Conservation (phyloP, 2,797 vertebrate genomes). For the Gastrophryne carolinensis region DNA sequence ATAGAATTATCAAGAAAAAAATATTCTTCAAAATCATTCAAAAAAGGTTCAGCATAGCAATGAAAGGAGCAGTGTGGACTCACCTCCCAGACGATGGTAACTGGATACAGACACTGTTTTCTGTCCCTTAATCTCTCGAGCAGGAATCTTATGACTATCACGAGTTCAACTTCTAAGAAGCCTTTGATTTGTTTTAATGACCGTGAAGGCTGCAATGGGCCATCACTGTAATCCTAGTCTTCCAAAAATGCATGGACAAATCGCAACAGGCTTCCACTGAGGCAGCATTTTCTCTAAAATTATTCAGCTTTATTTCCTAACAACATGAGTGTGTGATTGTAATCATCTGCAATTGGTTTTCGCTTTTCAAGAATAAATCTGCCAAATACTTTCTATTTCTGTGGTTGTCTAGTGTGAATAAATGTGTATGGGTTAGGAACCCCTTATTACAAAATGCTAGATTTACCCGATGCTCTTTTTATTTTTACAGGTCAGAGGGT, state of each 20-base stretch:
- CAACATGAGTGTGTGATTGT: no score
- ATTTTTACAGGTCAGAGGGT: no score
- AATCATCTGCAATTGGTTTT: no score
- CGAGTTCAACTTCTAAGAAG: conserved; percentile 28
- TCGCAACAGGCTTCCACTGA: no score
- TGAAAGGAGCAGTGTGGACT: not conserved
- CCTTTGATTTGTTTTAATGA: conserved; percentile 39
- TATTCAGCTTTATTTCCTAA: no score
- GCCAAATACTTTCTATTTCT: no score
- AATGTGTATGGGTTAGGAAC: no score
- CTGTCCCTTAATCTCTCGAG: conserved; percentile 29
- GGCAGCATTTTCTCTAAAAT: no score
- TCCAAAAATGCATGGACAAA: not conserved
- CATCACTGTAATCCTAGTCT: not conserved
- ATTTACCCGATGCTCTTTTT: no score
- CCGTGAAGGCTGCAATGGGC: conserved; percentile 23
- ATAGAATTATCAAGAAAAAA: not conserved
- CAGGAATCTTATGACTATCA: conserved; percentile 44
- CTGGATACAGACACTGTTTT: conserved; percentile 6
- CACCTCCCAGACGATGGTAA: not conserved
- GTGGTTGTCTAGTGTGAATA: no score
- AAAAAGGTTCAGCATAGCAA: not conserved
- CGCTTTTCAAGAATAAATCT: no score
- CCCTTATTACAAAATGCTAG: no score
- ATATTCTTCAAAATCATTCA: not conserved